A percentile compares a stretch with the other conserved stretches of the same genome.
These are phyloP conservation scores for Lasioglossum malachurum DNA, from an alignment of 2,888 invertebrate species.

Conservation along the genomic window DNA sequence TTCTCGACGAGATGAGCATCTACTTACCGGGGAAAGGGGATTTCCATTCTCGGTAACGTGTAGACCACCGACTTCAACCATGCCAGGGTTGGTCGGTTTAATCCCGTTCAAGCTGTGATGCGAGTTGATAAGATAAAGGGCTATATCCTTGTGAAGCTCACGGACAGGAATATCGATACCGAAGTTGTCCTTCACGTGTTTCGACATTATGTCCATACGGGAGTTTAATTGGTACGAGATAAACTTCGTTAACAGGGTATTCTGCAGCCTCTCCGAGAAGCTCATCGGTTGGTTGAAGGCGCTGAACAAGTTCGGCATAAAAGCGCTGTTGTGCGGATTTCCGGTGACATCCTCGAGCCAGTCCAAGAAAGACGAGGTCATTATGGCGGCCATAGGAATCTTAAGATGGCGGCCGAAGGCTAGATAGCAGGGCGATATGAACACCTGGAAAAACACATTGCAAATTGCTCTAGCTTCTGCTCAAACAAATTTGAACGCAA, in stretches of 20 bases:
- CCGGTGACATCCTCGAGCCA: constrained; percentile 76
- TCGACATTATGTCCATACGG: constrained; percentile 56
- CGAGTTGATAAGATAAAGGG: constrained; percentile 85
- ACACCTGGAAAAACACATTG: constrained; percentile 66
- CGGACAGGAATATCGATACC: constrained; percentile 61
- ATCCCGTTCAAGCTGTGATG: constrained; percentile 86
- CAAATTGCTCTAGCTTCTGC: not conserved
- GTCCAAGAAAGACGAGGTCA: constrained; percentile 71
- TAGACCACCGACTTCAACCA: constrained; percentile 87
- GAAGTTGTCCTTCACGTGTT: constrained; percentile 70
- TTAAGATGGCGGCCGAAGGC: constrained; percentile 76
- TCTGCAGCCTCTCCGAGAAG: constrained; percentile 76
- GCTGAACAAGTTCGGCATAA: constrained; percentile 68
- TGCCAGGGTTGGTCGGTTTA: constrained; percentile 84
- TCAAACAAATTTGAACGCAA: too few relatives aligned
- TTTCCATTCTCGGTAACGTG: constrained; percentile 78
- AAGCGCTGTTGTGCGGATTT: constrained; percentile 72
- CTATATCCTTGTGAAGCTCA: constrained; percentile 76
- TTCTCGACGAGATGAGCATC: not conserved
- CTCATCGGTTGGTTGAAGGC: constrained; percentile 63
- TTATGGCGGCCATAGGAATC: constrained; percentile 71
- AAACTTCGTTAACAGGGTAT: constrained; percentile 49
- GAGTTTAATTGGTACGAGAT: constrained; percentile 57
- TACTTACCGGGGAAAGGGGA: constrained; percentile 61
- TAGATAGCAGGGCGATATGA: constrained; percentile 75